Conservation (phyloP, 2,888 invertebrate genomes). For the Eurois occulta region DNA sequence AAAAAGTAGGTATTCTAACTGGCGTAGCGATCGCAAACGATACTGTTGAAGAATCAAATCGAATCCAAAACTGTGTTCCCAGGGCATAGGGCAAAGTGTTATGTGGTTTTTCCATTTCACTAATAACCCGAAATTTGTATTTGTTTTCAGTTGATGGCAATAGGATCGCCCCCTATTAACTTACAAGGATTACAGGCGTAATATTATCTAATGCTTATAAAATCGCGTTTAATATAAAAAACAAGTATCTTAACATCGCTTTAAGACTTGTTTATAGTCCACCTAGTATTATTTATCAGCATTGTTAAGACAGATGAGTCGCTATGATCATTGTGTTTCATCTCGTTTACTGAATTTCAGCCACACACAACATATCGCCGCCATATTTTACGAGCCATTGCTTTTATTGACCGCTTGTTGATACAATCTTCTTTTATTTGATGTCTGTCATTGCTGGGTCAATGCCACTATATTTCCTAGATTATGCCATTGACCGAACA, state of each 20-base stretch:
- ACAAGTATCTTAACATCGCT: neutral
- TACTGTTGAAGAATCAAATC: neutral
- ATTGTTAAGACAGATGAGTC: neutral
- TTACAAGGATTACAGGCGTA: neutral
- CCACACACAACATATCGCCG: conserved; percentile 32
- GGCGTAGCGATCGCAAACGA: neutral
- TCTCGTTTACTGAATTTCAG: conserved; percentile 36
- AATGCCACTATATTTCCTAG: conserved; percentile 22
- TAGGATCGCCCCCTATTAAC: neutral
- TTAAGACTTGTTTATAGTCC: neutral
- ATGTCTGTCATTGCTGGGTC: conserved; percentile 40
- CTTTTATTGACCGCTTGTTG: conserved; percentile 55
- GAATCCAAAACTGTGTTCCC: neutral
- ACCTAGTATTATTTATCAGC: conserved; percentile 9
- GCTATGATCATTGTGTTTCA: conserved; percentile 27
- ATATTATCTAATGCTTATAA: neutral
- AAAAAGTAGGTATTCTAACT: neutral
- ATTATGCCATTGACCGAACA: neutral
- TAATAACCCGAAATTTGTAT: neutral
- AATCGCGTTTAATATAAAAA: neutral
- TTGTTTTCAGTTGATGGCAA: neutral
- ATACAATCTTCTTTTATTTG: conserved; percentile 47
- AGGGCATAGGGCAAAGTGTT: neutral
- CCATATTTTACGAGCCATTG: conserved; percentile 46
- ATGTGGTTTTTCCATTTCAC: neutral